Base-by-base conservation (phyloP, 2,113 vertebrate genomes). In the Petroica traversi region DNA sequence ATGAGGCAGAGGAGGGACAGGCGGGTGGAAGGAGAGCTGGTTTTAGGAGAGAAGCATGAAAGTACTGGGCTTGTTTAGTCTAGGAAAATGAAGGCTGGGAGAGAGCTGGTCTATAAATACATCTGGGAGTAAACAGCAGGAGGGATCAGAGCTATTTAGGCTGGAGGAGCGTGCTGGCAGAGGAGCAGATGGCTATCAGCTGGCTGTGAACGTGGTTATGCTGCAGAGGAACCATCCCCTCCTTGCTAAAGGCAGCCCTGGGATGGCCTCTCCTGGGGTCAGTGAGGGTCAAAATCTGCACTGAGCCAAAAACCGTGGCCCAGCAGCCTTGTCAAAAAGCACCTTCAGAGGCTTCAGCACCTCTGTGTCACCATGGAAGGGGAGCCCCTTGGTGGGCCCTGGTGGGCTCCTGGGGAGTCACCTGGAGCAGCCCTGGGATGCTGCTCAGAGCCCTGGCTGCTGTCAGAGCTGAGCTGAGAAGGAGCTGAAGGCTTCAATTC, bases 11-110 rank as follows among this genome's bases (percentile, higher is more conserved):
- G 49, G 45, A 77, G 68, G 51, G 31, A 40, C 3, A 5, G 38
- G 38, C 0, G 2, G 17, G 49, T 86, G 64, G 79, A 92, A 74
- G 26, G 31, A 84, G 55, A 92, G 46, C 28, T 66, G 55, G 40
- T 43, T 86, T 83, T 74, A 80, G 29, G 64, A 95, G 75, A 72
- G 31, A 12, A 67, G 36, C 40, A 55, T 80, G 72, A 67, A 91
- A 89, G 87, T 11, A 5, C 76, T 89, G 78, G 62, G 41, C 93
- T 93, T 97, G 91, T 97, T 97, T 97, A 97, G 95, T 96, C 95
- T 96, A 93, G 92, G 48, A 92, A 94, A 91, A 91, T 57, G 91
- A 96, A 81, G 89, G 64, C 76, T 6, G 9, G 61, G 91, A 86
- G 72, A 83, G 72, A 81, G 33, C 14, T 87, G 83, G 45, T 92